Evolutionary conservation across 2,888 invertebrate genomes (phyloP), one percentile per base, ranked within the genome.

Genomic region (Epinotia ramella): DNA sequence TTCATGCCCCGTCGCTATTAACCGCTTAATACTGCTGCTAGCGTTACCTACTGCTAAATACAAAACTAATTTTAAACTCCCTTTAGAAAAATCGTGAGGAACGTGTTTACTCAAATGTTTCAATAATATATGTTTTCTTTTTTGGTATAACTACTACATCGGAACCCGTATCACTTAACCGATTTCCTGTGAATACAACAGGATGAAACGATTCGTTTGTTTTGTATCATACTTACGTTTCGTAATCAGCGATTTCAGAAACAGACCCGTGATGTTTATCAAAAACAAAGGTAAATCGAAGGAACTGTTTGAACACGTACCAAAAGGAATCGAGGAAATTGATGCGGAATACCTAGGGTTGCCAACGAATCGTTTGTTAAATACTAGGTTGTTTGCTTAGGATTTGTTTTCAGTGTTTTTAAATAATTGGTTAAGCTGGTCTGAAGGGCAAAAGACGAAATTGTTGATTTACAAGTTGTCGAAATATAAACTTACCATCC

Each of bases 241-340:
- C 16, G 68, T 57, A 68, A 73, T 57, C 73, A 63, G 44, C 33
- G 63, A 56, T 69, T 16, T 33, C 63, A 44, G 20, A 53, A 67
- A 62, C 18, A 62, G 73, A 53, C 11, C 33, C 33, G 67, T 65
- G 67, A 53, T 74, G 74, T 64, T 74, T 74, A 69, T 69, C 73
- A 68, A 64, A 74, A 74, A 74, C 74, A 74, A 74, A 73, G 73
- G 68, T 73, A 68, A 64, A 74, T 74, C 69, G 69, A n/a, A 69
- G 62, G 53, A 69, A 57, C 49, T 69, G 68, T 69, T 74, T 70
- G 70, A 65, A 71, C 70, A 71, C 70, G 75, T 66, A 13, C 57
- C 44, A 13, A 74, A 69, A 49, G 33, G 74, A 69, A 62, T 56
- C 24, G 68, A 28, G 64, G 65, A 59, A 75, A 71, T 60, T 66